Conservation (phyloP, 2,888 invertebrate species). For the Neoitamus cyanurus region DNA sequence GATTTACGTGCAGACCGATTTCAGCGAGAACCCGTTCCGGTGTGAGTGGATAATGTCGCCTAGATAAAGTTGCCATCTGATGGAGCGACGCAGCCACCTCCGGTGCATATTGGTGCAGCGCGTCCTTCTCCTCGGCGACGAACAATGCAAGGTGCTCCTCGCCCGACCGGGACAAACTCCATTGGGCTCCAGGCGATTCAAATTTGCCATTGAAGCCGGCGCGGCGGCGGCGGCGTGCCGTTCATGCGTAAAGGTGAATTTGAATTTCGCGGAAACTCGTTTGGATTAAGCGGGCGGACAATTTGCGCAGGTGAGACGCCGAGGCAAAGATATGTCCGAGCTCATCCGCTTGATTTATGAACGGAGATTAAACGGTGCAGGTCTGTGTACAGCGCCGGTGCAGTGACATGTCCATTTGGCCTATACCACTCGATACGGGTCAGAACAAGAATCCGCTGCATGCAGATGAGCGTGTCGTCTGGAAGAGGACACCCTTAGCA, state of each 20-base stretch:
- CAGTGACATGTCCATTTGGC: constrained; percentile 47
- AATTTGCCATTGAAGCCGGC: constrained; percentile 9
- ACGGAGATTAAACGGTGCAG: constrained; percentile 48
- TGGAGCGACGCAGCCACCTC: neutral
- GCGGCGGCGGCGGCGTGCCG: neutral
- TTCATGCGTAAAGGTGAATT: constrained; percentile 28
- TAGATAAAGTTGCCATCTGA: neutral
- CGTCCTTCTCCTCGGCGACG: neutral
- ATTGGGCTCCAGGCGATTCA: neutral
- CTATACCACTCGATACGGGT: constrained; percentile 18
- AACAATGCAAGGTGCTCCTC: neutral
- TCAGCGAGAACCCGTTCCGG: neutral
- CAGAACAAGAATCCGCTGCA: neutral
- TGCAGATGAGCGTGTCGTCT: constrained; percentile 2
- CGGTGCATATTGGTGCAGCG: neutral
- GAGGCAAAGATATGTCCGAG: constrained; percentile 48
- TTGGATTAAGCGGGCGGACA: constrained; percentile 48
- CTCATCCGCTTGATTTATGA: constrained; percentile 52
- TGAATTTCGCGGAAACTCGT: constrained; percentile 47
- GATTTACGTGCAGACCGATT: neutral
- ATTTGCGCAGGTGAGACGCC: constrained; percentile 52
- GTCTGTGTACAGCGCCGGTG: constrained; percentile 20
- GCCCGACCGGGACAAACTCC: neutral
- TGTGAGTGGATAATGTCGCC: constrained; percentile 3
- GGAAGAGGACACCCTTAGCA: neutral